Conservation (phyloP, 92 coral and sea anemone genomes). For the Desmophyllum pertusum region DNA sequence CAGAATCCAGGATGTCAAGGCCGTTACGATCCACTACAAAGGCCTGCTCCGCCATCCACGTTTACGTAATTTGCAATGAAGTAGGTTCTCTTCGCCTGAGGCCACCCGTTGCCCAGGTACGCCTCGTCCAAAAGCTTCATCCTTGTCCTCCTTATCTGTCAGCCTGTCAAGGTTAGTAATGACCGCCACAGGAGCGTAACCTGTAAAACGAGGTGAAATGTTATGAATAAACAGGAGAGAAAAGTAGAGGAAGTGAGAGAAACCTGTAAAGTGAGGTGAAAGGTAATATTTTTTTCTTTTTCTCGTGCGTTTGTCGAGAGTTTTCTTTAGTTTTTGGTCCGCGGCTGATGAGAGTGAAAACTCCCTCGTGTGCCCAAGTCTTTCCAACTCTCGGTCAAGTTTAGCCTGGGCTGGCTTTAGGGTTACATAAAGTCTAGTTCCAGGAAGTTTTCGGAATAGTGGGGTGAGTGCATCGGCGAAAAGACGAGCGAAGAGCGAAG, state of each 20-base stretch:
- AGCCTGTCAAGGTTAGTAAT: constrained; percentile 76
- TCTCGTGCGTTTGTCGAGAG: too few species aligned
- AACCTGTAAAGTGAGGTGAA: background rate
- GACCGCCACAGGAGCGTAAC: constrained; percentile 83
- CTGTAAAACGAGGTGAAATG: constrained; percentile 12
- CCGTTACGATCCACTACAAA: constrained; percentile 60
- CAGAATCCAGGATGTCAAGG: constrained; percentile 68
- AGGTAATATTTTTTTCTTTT: too few species aligned
- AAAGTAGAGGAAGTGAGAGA: too few species aligned
- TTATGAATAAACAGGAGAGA: background rate
- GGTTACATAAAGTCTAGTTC: too few species aligned
- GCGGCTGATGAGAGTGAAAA: too few species aligned
- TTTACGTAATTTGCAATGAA: constrained; percentile 76
- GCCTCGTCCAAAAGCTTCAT: constrained; percentile 72
- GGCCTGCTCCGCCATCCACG: constrained; percentile 32
- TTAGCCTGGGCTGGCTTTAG: too few species aligned
- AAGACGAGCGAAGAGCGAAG: too few species aligned
- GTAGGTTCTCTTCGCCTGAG: constrained; percentile 80
- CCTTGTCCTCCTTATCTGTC: constrained; percentile 54
- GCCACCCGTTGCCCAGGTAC: constrained; percentile 82
- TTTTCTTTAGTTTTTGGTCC: too few species aligned
- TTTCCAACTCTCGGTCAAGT: too few species aligned
- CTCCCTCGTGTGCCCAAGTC: too few species aligned
- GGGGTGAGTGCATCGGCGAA: too few species aligned
- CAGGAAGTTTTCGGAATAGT: too few species aligned